These are phyloP conservation scores for Alaudala cheleensis DNA, from an alignment of 2,113 vertebrate genomes.

Conservation along the genomic window DNA sequence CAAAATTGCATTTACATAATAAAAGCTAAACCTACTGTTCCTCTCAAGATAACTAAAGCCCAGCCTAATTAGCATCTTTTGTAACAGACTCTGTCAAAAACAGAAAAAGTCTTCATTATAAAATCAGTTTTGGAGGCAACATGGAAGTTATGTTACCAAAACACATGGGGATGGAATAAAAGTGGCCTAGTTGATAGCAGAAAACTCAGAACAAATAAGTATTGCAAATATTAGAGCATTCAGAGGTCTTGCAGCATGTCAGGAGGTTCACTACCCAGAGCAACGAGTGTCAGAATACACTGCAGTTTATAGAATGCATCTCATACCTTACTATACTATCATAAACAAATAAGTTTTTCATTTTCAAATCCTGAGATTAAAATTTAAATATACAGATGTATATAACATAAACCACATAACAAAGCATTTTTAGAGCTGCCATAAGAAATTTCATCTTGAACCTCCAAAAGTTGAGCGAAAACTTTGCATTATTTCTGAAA, in stretches of 20 bases:
- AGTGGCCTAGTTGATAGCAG: background rate
- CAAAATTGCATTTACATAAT: background rate
- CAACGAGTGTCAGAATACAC: background rate
- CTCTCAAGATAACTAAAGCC: background rate
- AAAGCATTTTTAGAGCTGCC: background rate
- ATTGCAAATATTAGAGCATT: background rate
- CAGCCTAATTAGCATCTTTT: background rate
- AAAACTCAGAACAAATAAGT: background rate
- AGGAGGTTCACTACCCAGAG: background rate
- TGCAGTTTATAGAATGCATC: background rate
- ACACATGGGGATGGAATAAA: background rate
- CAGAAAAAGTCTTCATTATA: background rate
- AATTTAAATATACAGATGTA: background rate
- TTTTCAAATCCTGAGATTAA: background rate
- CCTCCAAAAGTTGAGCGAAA: fast-evolving
- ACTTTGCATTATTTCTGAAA: background rate
- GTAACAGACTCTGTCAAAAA: background rate
- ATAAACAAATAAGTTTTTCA: background rate
- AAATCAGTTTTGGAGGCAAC: background rate
- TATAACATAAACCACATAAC: background rate
- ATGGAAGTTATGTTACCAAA: background rate
- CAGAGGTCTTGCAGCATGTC: background rate
- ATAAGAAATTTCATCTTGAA: background rate
- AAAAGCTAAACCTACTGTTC: background rate
- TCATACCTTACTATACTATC: background rate